These are phyloP conservation scores for Pachycephala philippinensis DNA, from an alignment of 2,113 vertebrate genomes.

Conservation along the genomic window DNA sequence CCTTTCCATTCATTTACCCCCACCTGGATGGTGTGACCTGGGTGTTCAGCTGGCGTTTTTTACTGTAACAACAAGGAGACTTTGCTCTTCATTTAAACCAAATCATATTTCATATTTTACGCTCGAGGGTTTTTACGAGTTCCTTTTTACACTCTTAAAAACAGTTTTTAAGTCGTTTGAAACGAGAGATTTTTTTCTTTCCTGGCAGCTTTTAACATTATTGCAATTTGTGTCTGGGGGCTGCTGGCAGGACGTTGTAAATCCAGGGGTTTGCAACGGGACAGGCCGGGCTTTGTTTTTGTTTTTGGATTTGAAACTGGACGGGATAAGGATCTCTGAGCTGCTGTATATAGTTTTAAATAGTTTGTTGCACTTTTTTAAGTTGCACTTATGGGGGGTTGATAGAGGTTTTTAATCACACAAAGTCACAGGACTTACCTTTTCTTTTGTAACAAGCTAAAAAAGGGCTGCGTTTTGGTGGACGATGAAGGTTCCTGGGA, in stretches of 20 bases:
- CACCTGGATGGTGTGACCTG: constrained; percentile 83
- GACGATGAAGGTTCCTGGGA: constrained; percentile 72
- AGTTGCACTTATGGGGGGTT: constrained; percentile 93
- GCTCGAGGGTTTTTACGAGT: constrained; percentile 96
- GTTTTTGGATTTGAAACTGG: constrained; percentile 80
- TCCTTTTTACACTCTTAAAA: constrained; percentile 96
- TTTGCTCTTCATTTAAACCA: constrained; percentile 96
- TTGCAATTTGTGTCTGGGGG: constrained; percentile 82
- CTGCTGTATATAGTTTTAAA: constrained; percentile 91
- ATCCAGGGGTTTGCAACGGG: constrained; percentile 73
- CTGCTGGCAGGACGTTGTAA: constrained; percentile 76
- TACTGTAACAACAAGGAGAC: constrained; percentile 94
- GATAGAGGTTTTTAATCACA: constrained; percentile 98
- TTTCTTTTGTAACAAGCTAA: constrained; percentile 89
- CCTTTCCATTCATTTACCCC: constrained; percentile 93
- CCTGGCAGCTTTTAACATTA: constrained; percentile 95
- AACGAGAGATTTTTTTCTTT: constrained; percentile 78
- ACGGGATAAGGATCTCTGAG: constrained; percentile 76
- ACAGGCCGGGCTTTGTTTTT: constrained; percentile 64
- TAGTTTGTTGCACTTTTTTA: constrained; percentile 93
- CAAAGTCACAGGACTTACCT: constrained; percentile 74
- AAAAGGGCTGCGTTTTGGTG: constrained; percentile 76
- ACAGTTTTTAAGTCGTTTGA: constrained; percentile 97
- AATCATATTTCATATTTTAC: constrained; percentile 99
- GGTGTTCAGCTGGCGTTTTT: constrained; percentile 93